These are phyloP conservation scores for Drosophila navojoa DNA, from an alignment of 1,140 invertebrate species.

Conservation along the genomic window DNA sequence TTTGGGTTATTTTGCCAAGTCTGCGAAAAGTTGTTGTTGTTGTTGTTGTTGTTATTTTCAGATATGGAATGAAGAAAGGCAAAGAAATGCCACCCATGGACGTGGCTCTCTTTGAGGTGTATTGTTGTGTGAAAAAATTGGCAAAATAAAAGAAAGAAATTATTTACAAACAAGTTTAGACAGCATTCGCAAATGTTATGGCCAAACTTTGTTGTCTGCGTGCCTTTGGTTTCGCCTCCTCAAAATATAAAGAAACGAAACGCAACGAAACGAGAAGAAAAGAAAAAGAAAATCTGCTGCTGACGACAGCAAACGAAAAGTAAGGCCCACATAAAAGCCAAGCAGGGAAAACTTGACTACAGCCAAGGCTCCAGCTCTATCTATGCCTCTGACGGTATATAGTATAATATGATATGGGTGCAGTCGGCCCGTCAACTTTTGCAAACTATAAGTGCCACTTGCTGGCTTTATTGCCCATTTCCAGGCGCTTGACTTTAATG, in stretches of 20 bases:
- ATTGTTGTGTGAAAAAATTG: slow-evolving; percentile 80
- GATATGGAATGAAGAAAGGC: slow-evolving; percentile 32
- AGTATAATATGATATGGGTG: slow-evolving; percentile 34
- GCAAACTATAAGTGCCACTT: slow-evolving; percentile 28
- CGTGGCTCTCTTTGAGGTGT: slow-evolving; percentile 66
- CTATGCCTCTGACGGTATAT: neutral
- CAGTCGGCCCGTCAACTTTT: slow-evolving; percentile 24
- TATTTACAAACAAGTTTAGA: slow-evolving; percentile 82
- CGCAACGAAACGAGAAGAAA: no score
- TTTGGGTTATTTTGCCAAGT: slow-evolving; percentile 65
- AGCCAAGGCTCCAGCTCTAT: neutral
- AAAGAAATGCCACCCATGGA: slow-evolving; percentile 21
- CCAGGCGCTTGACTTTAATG: slow-evolving; percentile 37
- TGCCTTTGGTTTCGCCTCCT: slow-evolving; percentile 13
- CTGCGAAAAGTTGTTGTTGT: slow-evolving; percentile 61
- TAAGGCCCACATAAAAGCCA: slow-evolving; percentile 45
- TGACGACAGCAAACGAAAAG: slow-evolving; percentile 53
- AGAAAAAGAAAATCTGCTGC: slow-evolving; percentile 32
- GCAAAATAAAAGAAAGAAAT: slow-evolving; percentile 78
- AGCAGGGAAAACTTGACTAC: slow-evolving; percentile 25
- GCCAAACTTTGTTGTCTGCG: slow-evolving; percentile 72
- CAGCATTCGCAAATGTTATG: slow-evolving; percentile 79
- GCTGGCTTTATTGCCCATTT: slow-evolving; percentile 20
- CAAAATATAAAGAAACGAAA: neutral
- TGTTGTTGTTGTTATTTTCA: slow-evolving; percentile 1